Percentiles rank a stretch among this genome's conserved stretches.
phyloP scores from a whole-genome alignment of 2,888 invertebrate genomes.

The Norana najaformis region DNA sequence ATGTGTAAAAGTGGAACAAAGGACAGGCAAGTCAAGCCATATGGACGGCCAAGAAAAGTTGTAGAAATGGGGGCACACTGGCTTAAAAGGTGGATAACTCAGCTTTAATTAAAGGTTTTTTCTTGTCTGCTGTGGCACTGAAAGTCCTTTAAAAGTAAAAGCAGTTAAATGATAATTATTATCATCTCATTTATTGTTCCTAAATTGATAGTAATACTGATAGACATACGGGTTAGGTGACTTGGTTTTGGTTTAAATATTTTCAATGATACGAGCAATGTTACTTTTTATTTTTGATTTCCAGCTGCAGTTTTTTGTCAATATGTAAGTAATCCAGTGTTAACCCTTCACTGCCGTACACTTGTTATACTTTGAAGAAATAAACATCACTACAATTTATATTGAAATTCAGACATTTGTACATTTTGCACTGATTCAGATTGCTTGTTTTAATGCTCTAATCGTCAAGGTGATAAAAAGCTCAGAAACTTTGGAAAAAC shows the following conservation, averaged over 20 bases:
- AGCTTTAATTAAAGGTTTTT: not conserved
- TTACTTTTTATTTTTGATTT: not conserved
- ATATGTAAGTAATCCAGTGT: not conserved
- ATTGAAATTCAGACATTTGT: not conserved
- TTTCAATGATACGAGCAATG: not conserved
- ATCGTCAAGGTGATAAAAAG: too few relatives aligned
- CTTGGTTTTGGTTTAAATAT: not conserved
- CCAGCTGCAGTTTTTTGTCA: not conserved
- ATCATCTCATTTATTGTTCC: not conserved
- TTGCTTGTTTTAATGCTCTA: not conserved
- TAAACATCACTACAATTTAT: not conserved
- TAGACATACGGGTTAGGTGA: not conserved
- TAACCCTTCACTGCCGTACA: not conserved
- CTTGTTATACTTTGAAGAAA: not conserved
- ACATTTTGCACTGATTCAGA: not conserved
- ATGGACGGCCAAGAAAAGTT: not conserved
- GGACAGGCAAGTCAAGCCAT: not conserved
- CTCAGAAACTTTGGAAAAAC: too few relatives aligned
- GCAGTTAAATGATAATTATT: not conserved
- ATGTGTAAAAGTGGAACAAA: too few relatives aligned
- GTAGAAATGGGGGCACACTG: not conserved
- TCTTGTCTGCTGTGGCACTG: not conserved
- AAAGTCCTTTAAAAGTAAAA: not conserved
- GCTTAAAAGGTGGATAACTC: not conserved
- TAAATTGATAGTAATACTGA: not conserved